Evolutionary conservation across 2,113 vertebrate genomes (phyloP).

Genomic region (Vulpes vulpes): DNA sequence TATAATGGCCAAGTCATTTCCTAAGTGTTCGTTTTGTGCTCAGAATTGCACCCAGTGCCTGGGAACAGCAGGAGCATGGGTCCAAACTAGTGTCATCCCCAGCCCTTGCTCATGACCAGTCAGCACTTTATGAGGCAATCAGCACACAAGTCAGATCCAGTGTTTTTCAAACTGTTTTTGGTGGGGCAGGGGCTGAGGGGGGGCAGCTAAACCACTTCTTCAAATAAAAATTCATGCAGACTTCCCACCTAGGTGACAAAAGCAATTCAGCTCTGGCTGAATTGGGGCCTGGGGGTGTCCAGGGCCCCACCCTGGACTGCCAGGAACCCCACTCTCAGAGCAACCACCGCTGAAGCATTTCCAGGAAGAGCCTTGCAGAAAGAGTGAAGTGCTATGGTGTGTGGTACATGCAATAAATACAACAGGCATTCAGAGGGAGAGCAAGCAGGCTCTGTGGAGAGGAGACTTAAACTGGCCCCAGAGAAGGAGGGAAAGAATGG

Average conservation of each 20-base stretch:
- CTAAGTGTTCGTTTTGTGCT: constrained; percentile 15
- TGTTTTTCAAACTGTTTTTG: background rate
- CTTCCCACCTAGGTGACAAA: background rate
- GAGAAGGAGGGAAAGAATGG: constrained; percentile 9
- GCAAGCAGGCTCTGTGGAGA: background rate
- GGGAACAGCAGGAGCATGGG: background rate
- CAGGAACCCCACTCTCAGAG: background rate
- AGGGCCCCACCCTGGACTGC: background rate
- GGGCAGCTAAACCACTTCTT: background rate
- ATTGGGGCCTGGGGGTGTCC: background rate
- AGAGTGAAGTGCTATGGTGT: background rate
- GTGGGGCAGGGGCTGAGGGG: fast-evolving
- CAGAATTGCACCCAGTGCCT: constrained; percentile 51
- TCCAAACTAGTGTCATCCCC: background rate
- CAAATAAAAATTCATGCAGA: background rate
- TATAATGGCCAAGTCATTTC: constrained; percentile 1
- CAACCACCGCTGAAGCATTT: background rate
- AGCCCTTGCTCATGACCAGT: background rate
- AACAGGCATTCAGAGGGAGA: background rate
- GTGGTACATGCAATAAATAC: background rate
- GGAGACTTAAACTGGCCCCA: background rate
- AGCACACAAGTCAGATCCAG: background rate
- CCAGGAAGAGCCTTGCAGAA: background rate
- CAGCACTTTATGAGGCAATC: background rate
- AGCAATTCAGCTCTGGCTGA: background rate